Evolutionary conservation across 1,140 invertebrate genomes (phyloP), one percentile per base, ranked within the genome.

Genomic region (Oedothorax gibbosus): DNA sequence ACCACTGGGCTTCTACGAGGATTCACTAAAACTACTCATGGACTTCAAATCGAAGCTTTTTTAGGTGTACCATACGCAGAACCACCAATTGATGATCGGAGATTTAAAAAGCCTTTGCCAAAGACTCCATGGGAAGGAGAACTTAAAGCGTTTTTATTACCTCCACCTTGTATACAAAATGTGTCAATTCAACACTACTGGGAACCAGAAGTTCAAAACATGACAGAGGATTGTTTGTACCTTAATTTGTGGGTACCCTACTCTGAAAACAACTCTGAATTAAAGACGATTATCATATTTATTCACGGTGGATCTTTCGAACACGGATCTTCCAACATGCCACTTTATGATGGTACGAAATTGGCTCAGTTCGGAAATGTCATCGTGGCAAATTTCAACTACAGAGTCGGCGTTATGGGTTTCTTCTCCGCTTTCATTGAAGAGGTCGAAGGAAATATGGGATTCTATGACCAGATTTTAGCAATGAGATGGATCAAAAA

Each of bases 181-280:
- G 51, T 15, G 5, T 18, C 35, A 11, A 7, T 15, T n/a, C 7
- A 62, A 1, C 35, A 7, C 14, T 20, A 72, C 21, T 64, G 20
- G 14, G 53, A 49, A 20, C 64, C 78, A 54, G 20, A 54, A 51
- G n/a, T 65, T 50, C 8, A 79, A n/a, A 64, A 53, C 57, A 93
- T 97, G 81, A 96, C 95, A 14, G 97, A 98, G 91, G 97, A 98
- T 89, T 98, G 97, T 89, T 91, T 98, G 0, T 98, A 98, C 89
- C 91, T 98, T 87, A 98, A 97, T 89, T 92, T 98, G 66, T 98
- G 95, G 95, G 95, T 96, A 49, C 96, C 96, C 3, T 94, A 95
- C 87, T 92, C 14, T n/a, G 56, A 21, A 8, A 14, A 94, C 62
- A 94, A n/a, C 12, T 62, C 50, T 11, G 75, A 79, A 62, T 56